Evolutionary conservation across 1,140 invertebrate genomes (phyloP).

Genomic region (Bombus superbus): DNA sequence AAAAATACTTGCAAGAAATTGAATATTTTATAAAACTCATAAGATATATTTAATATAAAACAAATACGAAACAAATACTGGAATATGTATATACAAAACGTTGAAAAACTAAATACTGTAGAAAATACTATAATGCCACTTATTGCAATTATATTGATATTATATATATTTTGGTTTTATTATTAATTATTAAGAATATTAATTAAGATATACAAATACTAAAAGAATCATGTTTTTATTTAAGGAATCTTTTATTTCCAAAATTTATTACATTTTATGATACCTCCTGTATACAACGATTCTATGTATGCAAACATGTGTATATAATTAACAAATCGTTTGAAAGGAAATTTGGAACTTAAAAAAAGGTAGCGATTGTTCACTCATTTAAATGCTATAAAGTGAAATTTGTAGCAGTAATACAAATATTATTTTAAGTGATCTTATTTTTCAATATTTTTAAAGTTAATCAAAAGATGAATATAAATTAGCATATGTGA

Average conservation of each 20-base stretch:
- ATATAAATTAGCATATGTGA: constrained; percentile 52
- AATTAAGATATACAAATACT: background rate
- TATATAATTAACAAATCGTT: background rate
- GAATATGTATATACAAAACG: background rate
- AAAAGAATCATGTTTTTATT: background rate
- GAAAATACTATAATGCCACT: background rate
- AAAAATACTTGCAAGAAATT: background rate
- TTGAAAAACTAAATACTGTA: background rate
- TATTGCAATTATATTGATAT: background rate
- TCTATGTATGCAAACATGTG: constrained; percentile 10
- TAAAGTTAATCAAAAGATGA: constrained; percentile 14
- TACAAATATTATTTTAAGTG: constrained; percentile 36
- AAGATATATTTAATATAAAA: background rate
- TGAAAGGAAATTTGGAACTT: background rate
- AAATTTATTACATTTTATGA: constrained; percentile 42
- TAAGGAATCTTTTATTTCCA: constrained; percentile 34
- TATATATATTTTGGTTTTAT: constrained; percentile 4
- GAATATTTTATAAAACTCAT: constrained; percentile 28
- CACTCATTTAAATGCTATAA: background rate
- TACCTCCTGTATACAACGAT: constrained; percentile 8
- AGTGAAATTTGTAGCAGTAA: constrained; percentile 8
- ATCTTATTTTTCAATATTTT: constrained; percentile 32
- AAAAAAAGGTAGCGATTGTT: background rate
- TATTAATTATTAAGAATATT: background rate
- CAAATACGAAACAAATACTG: background rate